phyloP scores from a whole-genome alignment of 2,888 invertebrate genomes.

The Gymnosoma rotundatum region DNA sequence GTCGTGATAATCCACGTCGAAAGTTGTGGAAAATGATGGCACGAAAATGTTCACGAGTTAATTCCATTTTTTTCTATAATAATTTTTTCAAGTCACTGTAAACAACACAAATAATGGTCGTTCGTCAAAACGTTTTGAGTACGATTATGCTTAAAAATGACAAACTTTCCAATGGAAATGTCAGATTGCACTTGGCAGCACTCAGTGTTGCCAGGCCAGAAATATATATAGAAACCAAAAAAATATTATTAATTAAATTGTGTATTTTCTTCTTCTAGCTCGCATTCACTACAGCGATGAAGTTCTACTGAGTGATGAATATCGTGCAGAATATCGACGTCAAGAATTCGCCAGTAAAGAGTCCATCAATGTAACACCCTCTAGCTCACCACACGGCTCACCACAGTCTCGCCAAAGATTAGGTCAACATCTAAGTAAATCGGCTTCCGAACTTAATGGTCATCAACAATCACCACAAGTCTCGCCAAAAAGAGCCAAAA shows the following conservation, averaged over 20 bases:
- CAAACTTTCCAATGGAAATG: too few relatives aligned
- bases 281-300: conserved; percentile 78
- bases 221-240: too few relatives aligned
- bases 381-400: conserved; percentile 76
- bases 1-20: too few relatives aligned
- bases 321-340: conserved; percentile 64
- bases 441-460: conserved; percentile 90
- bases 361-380: conserved; percentile 64
- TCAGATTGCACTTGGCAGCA: too few relatives aligned
- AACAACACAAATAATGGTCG: too few relatives aligned
- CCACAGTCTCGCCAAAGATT: conserved; percentile 78
- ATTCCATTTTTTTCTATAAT: too few relatives aligned
- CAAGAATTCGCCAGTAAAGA: conserved; percentile 65
- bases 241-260: background rate
- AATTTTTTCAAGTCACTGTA: too few relatives aligned
- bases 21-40: too few relatives aligned
- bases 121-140: too few relatives aligned
- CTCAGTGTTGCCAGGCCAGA: too few relatives aligned
- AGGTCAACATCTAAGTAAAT: conserved; percentile 89
- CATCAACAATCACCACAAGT: conserved; percentile 84
- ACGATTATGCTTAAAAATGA: too few relatives aligned
- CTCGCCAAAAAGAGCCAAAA: conserved; percentile 83
- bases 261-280: conserved; percentile 70
- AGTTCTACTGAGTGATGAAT: conserved; percentile 71
- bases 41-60: too few relatives aligned